phyloP scores from a whole-genome alignment of 2,888 invertebrate species.

The Erebia palarica region DNA sequence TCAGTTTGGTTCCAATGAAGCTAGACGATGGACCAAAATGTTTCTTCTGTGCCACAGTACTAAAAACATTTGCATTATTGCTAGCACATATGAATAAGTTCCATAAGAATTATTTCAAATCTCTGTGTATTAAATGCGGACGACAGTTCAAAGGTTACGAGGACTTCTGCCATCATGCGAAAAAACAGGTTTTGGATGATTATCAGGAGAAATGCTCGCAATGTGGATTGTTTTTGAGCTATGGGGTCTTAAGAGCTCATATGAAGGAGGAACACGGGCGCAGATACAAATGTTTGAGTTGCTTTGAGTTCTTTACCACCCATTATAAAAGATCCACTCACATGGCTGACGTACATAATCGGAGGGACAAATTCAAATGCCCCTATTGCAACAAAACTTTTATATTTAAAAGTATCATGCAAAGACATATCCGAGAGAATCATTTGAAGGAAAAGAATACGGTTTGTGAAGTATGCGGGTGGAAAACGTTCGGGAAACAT shows the following conservation, averaged over 20 bases:
- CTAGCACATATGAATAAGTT: slow-evolving; percentile 52
- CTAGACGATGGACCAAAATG: slow-evolving; percentile 53
- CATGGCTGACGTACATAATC: slow-evolving; percentile 42
- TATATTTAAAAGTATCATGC: slow-evolving; percentile 41
- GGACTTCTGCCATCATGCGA: slow-evolving; percentile 58
- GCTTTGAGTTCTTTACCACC: slow-evolving; percentile 41
- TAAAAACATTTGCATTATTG: slow-evolving; percentile 52
- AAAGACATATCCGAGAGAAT: slow-evolving; percentile 49
- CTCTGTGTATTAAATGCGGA: slow-evolving; percentile 57
- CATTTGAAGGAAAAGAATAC: slow-evolving; percentile 54
- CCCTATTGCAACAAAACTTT: slow-evolving; percentile 42
- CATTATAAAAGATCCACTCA: slow-evolving; percentile 43
- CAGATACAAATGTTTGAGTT: slow-evolving; percentile 42
- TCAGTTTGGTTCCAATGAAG: slow-evolving; percentile 48
- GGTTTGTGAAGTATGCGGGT: slow-evolving; percentile 52
- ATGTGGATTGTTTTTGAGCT: slow-evolving; percentile 37
- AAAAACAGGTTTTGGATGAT: slow-evolving; percentile 38
- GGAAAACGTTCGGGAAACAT: slow-evolving; percentile 46
- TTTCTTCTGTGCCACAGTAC: slow-evolving; percentile 51
- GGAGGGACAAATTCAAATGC: slow-evolving; percentile 39
- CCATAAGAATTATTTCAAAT: slow-evolving; percentile 48
- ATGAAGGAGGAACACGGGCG: slow-evolving; percentile 42
- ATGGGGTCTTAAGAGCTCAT: slow-evolving; percentile 38
- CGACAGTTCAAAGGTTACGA: slow-evolving; percentile 61
- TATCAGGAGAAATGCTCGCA: slow-evolving; percentile 38